Evolutionary conservation across 2,888 invertebrate species (phyloP).

Genomic region (Trichacis sp.): DNA sequence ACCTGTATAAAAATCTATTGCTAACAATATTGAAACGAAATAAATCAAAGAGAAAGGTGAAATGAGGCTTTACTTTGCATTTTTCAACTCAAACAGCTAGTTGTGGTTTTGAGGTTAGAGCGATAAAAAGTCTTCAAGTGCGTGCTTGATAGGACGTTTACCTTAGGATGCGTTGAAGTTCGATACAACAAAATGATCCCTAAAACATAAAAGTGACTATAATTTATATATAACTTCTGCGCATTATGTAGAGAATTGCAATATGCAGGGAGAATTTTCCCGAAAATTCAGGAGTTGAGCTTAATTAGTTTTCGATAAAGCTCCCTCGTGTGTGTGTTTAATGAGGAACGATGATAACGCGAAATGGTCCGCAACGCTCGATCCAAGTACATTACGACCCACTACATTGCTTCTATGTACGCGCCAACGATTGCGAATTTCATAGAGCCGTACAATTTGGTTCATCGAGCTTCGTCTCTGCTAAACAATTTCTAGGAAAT

Average conservation of each 20-base stretch:
- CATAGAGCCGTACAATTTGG: neutral
- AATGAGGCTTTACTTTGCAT: no score
- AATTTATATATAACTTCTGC: no score
- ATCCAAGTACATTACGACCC: neutral
- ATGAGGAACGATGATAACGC: neutral
- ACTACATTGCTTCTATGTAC: neutral
- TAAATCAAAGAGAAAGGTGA: no score
- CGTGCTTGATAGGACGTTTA: no score
- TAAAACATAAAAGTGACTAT: no score
- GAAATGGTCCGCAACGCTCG: neutral
- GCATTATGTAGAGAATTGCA: neutral
- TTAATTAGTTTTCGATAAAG: slow-evolving; percentile 1
- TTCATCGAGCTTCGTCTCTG: neutral
- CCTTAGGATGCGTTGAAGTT: no score
- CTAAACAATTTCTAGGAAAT: neutral
- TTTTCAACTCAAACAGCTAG: no score
- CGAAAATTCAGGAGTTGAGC: neutral
- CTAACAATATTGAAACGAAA: no score
- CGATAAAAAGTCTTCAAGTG: no score
- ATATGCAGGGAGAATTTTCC: neutral
- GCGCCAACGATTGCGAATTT: neutral
- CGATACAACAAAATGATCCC: no score
- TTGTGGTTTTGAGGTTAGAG: no score
- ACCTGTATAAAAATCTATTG: no score
- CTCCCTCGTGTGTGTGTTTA: neutral